Conservation (phyloP, 2,888 invertebrate genomes). For the Tipula confusa region DNA sequence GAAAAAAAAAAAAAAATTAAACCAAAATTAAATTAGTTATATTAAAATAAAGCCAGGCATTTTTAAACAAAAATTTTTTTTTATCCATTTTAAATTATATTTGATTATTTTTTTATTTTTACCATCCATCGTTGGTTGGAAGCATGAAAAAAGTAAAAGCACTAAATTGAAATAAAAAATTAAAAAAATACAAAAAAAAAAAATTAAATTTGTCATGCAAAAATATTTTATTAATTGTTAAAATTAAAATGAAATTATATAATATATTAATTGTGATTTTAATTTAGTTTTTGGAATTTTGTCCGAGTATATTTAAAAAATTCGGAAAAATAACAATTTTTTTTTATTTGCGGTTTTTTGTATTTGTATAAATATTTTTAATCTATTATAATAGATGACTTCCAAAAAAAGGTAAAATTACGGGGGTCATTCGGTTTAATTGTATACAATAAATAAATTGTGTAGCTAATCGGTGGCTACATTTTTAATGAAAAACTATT, state of each 20-base stretch:
- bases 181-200: constrained; percentile 21
- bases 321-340: background rate
- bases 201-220: constrained; percentile 3
- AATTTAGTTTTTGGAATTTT: background rate
- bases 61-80: constrained; percentile 31
- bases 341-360: background rate
- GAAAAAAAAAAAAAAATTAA: constrained; percentile 3
- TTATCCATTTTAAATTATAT: constrained; percentile 34
- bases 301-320: background rate
- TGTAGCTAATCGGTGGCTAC: background rate
- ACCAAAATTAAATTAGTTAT: constrained; percentile 27
- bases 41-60: constrained; percentile 28
- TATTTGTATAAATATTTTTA: background rate
- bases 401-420: background rate
- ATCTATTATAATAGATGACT: background rate
- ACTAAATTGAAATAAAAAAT: constrained; percentile 28
- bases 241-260: constrained; percentile 12
- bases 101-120: constrained; percentile 27
- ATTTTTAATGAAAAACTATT: background rate
- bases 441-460: background rate
- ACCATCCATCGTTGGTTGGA: constrained; percentile 30
- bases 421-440: background rate
- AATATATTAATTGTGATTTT: background rate
- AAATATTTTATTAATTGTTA: constrained; percentile 1
- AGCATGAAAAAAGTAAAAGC: constrained; percentile 30